Base-by-base conservation (phyloP, 2,797 vertebrate genomes). In the Hypotaenidia okinawae region DNA sequence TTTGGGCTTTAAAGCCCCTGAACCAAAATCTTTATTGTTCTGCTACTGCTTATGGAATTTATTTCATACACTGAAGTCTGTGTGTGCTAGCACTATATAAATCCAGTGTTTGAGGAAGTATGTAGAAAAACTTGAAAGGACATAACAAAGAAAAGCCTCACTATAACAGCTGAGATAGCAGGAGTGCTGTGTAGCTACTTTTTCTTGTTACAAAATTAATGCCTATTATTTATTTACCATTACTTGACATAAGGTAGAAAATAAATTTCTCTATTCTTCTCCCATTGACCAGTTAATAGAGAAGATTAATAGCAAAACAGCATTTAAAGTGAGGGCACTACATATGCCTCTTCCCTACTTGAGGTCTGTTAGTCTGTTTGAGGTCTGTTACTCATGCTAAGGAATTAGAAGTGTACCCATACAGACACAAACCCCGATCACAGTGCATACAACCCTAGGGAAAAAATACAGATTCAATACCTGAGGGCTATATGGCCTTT, bases 401-500 rank as follows among this genome's bases (percentile, higher is more conserved):
- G 57, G 62, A 95, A 95, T 83, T 59, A 72, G 39, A 91, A 95
- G 18, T 28, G n/a, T 77, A 27, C 39, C 30, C 61, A 87, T 84
- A 73, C 33, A 83, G 52, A 51, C 16, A 24, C 16, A 91, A 55
- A 83, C 55, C 16, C 9, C 2, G 5, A 32, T 76, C 61, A 47
- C 12, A 41, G 30, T 30, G 23, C 25, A 16, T 25, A 13, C 47
- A 82, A 28, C 63, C 13, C 15, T 10, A 30, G 41, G 52, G 54
- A n/a, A 41, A 73, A 24, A 75, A 28, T 16, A 58, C 2, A 39
- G n/a, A 74, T 78, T 84, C 49, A 70, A 3, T 64, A 72, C 37
- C 63, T 85, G 74, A 70, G 64, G 66, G 70, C 37, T 79, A 9
- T 69, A 8, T 83, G 61, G 78, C 85, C 81, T 80, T 84, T 92